These are phyloP conservation scores for Burhinus oedicnemus DNA, from an alignment of 2,113 vertebrate species.

Conservation along the genomic window DNA sequence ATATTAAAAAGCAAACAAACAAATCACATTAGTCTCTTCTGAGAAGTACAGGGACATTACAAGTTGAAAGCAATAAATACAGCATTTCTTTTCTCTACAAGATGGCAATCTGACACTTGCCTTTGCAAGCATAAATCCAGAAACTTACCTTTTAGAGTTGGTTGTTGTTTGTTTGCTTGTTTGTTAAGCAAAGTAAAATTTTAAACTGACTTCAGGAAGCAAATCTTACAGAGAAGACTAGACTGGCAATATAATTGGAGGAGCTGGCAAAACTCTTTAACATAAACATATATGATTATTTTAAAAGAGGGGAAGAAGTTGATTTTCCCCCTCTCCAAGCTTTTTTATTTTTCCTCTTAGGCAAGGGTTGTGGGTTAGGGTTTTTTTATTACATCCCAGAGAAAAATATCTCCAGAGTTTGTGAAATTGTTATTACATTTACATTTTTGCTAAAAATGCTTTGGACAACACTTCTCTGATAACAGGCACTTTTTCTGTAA, in stretches of 20 bases:
- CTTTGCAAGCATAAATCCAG: not conserved
- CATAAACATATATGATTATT: not conserved
- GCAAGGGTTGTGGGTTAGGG: not conserved
- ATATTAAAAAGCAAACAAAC: not conserved
- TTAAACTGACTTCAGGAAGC: not conserved
- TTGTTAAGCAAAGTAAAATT: not conserved
- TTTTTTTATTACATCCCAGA: not conserved
- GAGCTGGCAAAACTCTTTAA: not conserved
- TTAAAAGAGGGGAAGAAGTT: not conserved
- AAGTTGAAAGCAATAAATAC: not conserved
- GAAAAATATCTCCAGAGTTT: not conserved
- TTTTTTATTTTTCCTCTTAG: not conserved
- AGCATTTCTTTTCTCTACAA: not conserved
- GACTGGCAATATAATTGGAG: not conserved
- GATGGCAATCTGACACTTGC: not conserved
- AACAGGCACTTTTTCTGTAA: not conserved
- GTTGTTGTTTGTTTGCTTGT: not conserved
- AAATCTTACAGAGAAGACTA: not conserved
- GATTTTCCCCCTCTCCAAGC: not conserved
- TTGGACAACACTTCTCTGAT: not conserved
- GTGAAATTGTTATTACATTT: not conserved
- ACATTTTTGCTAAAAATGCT: not conserved
- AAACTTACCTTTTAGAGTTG: not conserved
- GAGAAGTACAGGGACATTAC: not conserved
- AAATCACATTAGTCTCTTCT: not conserved